Percentiles rank a stretch among this genome's conserved stretches.
phyloP scores from a whole-genome alignment of 2,797 vertebrate genomes.

The Falco rusticolus region DNA sequence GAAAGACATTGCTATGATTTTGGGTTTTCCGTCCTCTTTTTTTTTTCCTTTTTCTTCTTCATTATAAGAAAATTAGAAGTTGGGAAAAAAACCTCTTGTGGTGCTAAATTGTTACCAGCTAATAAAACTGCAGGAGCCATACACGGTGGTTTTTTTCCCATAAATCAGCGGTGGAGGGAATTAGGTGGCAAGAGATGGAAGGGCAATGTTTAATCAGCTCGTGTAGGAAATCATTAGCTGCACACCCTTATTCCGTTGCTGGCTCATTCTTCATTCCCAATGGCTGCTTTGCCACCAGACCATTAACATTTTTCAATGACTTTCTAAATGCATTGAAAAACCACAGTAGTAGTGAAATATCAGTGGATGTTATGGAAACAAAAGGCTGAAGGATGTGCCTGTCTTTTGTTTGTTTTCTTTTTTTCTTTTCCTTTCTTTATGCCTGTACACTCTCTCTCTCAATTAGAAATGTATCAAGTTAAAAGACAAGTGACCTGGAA shows the following conservation, averaged over 20 bases:
- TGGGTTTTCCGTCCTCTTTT: not conserved
- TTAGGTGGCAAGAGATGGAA: conserved; percentile 75
- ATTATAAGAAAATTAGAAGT: conserved; percentile 68
- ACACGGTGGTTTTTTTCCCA: conserved; percentile 37
- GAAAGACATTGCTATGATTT: not conserved
- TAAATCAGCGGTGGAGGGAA: conserved; percentile 74
- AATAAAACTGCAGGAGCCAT: conserved; percentile 70
- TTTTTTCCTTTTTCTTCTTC: not conserved
- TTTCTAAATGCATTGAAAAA: conserved; percentile 71
- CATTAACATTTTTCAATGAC: conserved; percentile 76
- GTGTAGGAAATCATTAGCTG: conserved; percentile 79
- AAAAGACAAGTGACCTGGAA: conserved; percentile 16
- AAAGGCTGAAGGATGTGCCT: conserved; percentile 47
- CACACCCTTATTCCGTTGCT: conserved; percentile 62
- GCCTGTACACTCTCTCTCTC: not conserved
- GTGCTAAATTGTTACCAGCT: conserved; percentile 68
- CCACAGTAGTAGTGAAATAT: conserved; percentile 55
- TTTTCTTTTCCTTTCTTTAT: not conserved
- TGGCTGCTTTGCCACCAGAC: conserved; percentile 61
- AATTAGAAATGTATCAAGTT: conserved; percentile 27
- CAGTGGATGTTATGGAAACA: conserved; percentile 42
- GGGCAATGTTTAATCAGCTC: conserved; percentile 78
- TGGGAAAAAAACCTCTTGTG: conserved; percentile 37
- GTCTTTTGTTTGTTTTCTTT: not conserved
- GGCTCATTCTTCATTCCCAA: conserved; percentile 77